Evolutionary conservation across 2,888 invertebrate species (phyloP).

Genomic region (Entomobrya proxima): DNA sequence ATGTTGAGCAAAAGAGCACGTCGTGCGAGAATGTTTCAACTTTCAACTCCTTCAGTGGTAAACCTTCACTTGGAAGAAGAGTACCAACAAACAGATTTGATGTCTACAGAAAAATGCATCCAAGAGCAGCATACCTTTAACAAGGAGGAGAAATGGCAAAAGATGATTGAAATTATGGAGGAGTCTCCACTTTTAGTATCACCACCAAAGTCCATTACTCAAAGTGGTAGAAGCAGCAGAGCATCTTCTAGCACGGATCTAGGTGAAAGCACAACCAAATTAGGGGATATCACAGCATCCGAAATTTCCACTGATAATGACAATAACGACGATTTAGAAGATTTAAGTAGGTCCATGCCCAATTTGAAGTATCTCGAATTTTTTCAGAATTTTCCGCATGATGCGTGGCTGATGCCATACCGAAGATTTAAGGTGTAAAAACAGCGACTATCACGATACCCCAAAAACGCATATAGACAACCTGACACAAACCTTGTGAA

Average conservation of each 20-base stretch:
- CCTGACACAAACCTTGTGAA: background rate
- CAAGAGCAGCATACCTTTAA: conserved; percentile 22
- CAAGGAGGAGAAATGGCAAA: conserved; percentile 62
- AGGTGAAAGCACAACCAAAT: too few relatives aligned
- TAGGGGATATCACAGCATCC: background rate
- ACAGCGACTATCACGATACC: too few relatives aligned
- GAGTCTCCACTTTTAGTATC: background rate
- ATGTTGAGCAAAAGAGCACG: conserved; percentile 59
- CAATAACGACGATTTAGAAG: conserved; percentile 3
- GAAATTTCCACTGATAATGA: background rate
- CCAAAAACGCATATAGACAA: too few relatives aligned
- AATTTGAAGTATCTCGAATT: conserved; percentile 60
- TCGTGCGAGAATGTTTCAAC: conserved; percentile 66
- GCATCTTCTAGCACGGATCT: too few relatives aligned
- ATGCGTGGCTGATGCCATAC: conserved; percentile 68
- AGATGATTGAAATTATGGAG: conserved; percentile 64
- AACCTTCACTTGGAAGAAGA: background rate
- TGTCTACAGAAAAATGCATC: background rate
- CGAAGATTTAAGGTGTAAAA: conserved; percentile 23
- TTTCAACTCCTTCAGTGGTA: conserved; percentile 47
- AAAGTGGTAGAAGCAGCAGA: background rate
- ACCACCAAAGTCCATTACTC: background rate
- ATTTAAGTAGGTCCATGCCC: conserved; percentile 56
- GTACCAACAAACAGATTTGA: background rate
- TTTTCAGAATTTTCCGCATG: conserved; percentile 61